Evolutionary conservation across 2,888 invertebrate species (phyloP), one percentile per base, ranked within the genome.

Genomic region (Carterocephalus palaemon): DNA sequence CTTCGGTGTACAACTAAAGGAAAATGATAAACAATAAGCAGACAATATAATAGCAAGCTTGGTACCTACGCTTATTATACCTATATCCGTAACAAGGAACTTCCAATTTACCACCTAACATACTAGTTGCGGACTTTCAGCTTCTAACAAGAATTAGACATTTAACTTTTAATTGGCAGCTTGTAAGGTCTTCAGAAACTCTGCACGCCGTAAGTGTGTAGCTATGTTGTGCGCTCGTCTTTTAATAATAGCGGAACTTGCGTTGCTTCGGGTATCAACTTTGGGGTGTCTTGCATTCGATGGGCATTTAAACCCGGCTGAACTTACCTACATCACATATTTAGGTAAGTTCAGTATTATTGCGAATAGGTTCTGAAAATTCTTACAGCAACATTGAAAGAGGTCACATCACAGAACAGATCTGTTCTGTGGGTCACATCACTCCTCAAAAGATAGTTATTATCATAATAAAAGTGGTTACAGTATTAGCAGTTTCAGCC

Each of bases 91-190:
- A 29, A 40, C 29, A 15, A 17, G 68, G 67, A 81, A 81, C 75
- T 77, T 81, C 72, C 64, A 67, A 72, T 77, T 67, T 70, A 68
- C 61, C 64, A 64, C 59, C 60, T 60, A 54, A 59, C 56, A 57
- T 51, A 68, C 67, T 81, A 78, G 81, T 77, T 77, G 67, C 68
- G 71, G 75, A 79, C 76, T 82, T 81, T 70, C 78, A 69, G 69
- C 70, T 67, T 75, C 73, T 77, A 76, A 85, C 85, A 85, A 85
- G 85, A 83, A 83, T 84, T 80, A 83, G 81, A 79, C 85, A 85
- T 85, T 85, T 82, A 85, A 85, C 84, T 85, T 85, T 85, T 85
- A 85, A 85, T 85, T 85, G 85, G 84, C 64, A 67, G 80, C 82
- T 83, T 84, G 85, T 85, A 75, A 73, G 76, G 75, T 81, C 74